These are phyloP conservation scores for Hybos culiciformis DNA, from an alignment of 2,888 invertebrate species.

Conservation along the genomic window DNA sequence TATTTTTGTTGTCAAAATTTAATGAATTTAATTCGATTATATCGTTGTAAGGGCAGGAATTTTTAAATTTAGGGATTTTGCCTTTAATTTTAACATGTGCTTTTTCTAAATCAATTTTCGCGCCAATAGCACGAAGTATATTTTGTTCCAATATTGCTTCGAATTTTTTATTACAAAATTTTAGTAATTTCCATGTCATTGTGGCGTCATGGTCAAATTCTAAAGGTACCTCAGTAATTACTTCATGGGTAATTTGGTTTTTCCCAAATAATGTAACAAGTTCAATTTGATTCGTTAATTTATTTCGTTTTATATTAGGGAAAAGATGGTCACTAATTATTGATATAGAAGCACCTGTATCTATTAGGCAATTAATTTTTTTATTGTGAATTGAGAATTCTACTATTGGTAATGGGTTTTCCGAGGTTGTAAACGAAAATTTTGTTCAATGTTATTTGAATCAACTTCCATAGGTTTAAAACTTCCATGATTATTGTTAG, in stretches of 20 bases:
- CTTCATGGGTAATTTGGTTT: neutral
- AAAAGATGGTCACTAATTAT: neutral
- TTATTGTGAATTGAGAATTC: neutral
- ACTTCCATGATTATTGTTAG: neutral
- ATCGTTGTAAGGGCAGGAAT: neutral
- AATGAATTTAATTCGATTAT: neutral
- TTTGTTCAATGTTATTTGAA: neutral
- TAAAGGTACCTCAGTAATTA: neutral
- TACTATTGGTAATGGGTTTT: slow-evolving; percentile 1
- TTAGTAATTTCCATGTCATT: slow-evolving; percentile 13
- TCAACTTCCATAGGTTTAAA: slow-evolving; percentile 1
- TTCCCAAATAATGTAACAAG: neutral
- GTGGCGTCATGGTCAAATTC: slow-evolving; percentile 10
- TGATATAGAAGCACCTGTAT: neutral
- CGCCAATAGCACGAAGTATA: neutral
- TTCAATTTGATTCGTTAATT: slow-evolving; percentile 1
- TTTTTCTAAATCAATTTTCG: slow-evolving; percentile 1
- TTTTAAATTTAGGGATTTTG: neutral
- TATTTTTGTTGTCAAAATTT: no score
- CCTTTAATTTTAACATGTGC: slow-evolving; percentile 3
- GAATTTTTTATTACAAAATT: slow-evolving; percentile 1
- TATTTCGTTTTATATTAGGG: neutral
- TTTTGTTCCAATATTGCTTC: slow-evolving; percentile 5
- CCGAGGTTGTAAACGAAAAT: slow-evolving; percentile 3
- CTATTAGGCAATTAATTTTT: slow-evolving; percentile 1